A percentile compares a stretch with the other conserved stretches of the same genome.
Evolutionary conservation across 2,888 invertebrate genomes (phyloP).

Genomic region (Phanerotoma sp.): DNA sequence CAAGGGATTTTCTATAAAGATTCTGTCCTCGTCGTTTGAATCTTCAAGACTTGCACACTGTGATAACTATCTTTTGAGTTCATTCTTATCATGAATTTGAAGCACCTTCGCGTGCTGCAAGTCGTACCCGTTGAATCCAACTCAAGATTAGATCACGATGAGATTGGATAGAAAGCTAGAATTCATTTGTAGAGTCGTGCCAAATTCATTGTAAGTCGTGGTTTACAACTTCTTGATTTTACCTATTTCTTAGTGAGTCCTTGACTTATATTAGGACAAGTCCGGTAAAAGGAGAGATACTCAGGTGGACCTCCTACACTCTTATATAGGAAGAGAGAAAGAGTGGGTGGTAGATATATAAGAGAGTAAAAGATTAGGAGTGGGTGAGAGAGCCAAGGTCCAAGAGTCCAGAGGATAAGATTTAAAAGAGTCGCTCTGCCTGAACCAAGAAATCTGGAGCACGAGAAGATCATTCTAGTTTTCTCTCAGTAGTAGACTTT

Average conservation of each 20-base stretch:
- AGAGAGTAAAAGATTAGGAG: neutral
- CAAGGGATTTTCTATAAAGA: neutral
- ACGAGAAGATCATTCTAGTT: neutral
- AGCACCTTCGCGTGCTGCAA: conserved; percentile 7
- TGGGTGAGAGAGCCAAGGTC: neutral
- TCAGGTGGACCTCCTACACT: neutral
- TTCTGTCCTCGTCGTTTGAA: neutral
- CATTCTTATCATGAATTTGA: conserved; percentile 10
- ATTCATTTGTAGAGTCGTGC: conserved; percentile 11
- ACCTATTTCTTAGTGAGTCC: neutral
- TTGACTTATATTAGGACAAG: neutral
- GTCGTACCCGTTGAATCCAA: conserved; percentile 5
- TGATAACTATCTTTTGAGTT: conserved; percentile 3
- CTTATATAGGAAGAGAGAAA: too few species aligned
- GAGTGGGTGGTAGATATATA: too few species aligned
- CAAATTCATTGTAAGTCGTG: conserved; percentile 1
- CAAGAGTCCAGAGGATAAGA: conserved; percentile 8
- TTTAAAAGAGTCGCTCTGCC: neutral
- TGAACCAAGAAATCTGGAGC: conserved; percentile 6
- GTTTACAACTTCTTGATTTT: conserved; percentile 9
- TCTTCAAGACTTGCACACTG: neutral
- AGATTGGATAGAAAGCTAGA: conserved; percentile 5
- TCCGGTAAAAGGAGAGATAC: neutral
- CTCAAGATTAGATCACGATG: conserved; percentile 9
- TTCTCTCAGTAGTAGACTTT: neutral